Evolutionary conservation across 2,888 invertebrate species (phyloP).

Genomic region (Lepetodrilus schrolli): DNA sequence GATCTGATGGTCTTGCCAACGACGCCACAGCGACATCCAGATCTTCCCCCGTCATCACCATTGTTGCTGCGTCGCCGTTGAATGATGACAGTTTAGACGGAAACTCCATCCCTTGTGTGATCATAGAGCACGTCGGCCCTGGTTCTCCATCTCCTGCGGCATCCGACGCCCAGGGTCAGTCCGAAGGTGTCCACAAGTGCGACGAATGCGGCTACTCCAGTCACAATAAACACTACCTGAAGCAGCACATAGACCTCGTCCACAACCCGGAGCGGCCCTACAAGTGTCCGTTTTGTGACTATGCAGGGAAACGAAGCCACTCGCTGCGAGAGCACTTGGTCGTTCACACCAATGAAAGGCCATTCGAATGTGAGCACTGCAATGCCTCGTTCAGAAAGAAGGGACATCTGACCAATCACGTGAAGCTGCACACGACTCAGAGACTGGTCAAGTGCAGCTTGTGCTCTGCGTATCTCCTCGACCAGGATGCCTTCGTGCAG

Average conservation of each 20-base stretch:
- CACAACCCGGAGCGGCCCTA: conserved; percentile 71
- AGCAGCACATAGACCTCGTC: conserved; percentile 73
- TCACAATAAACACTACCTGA: conserved; percentile 72
- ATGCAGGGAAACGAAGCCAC: conserved; percentile 73
- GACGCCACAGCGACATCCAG: not conserved
- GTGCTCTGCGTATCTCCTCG: conserved; percentile 32
- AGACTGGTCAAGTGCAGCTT: conserved; percentile 23
- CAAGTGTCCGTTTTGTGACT: conserved; percentile 74
- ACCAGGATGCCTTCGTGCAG: conserved; percentile 40
- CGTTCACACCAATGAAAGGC: conserved; percentile 71
- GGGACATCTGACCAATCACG: conserved; percentile 73
- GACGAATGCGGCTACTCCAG: conserved; percentile 71
- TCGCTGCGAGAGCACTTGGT: conserved; percentile 72
- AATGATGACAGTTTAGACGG: not conserved
- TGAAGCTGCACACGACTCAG: conserved; percentile 66
- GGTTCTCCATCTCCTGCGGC: not conserved
- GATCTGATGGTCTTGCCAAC: conserved; percentile 12
- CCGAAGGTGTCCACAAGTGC: conserved; percentile 48
- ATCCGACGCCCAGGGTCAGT: not conserved
- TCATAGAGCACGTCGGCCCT: conserved; percentile 13
- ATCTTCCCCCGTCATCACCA: conserved; percentile 19
- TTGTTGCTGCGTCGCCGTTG: conserved; percentile 22
- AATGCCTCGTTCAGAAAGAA: conserved; percentile 74
- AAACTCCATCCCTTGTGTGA: conserved; percentile 1
- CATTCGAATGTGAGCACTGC: conserved; percentile 70